Evolutionary conservation across 35 echinoderm and acorn worm species (phyloP).

Genomic region (Ptychodera flava): DNA sequence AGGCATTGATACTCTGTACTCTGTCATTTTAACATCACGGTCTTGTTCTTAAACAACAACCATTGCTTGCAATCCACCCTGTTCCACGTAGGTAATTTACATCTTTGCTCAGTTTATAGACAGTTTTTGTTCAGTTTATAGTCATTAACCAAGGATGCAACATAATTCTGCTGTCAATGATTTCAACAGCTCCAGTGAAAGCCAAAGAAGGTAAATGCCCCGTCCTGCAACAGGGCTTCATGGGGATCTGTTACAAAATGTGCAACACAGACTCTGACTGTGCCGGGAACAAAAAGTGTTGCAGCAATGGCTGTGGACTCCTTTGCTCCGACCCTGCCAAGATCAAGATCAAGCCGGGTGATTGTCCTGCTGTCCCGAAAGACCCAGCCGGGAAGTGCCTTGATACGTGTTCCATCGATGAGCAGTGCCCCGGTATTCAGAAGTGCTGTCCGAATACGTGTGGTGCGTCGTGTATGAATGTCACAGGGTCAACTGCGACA

Average conservation of each 20-base stretch:
- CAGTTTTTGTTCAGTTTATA: no score
- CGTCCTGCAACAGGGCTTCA: not conserved
- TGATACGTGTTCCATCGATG: not conserved
- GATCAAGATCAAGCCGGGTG: not conserved
- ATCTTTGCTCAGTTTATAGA: no score
- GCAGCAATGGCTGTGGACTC: not conserved
- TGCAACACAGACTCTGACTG: not conserved
- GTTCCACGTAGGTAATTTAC: no score
- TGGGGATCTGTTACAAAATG: not conserved
- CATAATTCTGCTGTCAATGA: no score
- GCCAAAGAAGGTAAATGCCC: not conserved
- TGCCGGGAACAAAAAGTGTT: not conserved
- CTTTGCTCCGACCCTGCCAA: not conserved
- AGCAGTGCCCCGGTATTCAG: not conserved
- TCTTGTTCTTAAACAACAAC: no score
- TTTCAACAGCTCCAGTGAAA: not conserved
- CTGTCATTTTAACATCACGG: no score
- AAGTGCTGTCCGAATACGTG: not conserved
- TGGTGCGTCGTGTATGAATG: not conserved
- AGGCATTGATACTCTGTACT: no score
- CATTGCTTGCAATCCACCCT: no score
- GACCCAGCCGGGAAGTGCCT: not conserved
- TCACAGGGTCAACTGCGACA: no score
- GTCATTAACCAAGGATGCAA: no score
- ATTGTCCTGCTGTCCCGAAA: not conserved